phyloP scores from a whole-genome alignment of 1,140 invertebrate species.

The Colletes gigas region DNA sequence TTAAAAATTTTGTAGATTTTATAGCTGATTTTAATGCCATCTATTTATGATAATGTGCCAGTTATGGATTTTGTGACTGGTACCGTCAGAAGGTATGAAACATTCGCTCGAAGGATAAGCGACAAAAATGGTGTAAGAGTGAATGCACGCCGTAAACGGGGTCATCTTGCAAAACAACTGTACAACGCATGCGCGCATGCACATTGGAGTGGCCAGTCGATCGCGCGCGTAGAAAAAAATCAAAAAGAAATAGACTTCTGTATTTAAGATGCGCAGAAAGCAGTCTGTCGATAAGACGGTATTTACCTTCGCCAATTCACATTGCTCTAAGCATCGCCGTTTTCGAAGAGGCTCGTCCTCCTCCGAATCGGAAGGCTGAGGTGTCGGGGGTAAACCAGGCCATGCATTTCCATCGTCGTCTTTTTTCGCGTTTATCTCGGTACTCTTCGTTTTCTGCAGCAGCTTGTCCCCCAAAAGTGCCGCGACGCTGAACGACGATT shows the following conservation, averaged over 20 bases:
- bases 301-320: constrained; percentile 77
- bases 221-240: constrained; percentile 40
- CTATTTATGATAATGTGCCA: background rate
- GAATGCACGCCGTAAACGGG: constrained; percentile 47
- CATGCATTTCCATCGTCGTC: constrained; percentile 26
- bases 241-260: constrained; percentile 11
- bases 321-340: constrained; percentile 68
- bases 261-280: constrained; percentile 15
- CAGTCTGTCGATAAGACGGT: constrained; percentile 19
- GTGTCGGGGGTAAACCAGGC: constrained; percentile 77
- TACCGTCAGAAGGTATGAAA: constrained; percentile 37
- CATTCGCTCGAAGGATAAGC: constrained; percentile 48
- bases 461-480: constrained; percentile 75
- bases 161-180: constrained; percentile 55
- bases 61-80: background rate
- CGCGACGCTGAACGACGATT: constrained; percentile 77
- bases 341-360: constrained; percentile 79
- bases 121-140: constrained; percentile 37
- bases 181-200: constrained; percentile 1
- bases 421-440: constrained; percentile 50
- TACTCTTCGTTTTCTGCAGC: constrained; percentile 29
- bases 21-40: background rate
- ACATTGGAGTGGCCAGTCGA: constrained; percentile 33
- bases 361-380: constrained; percentile 81
- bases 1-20: background rate